Percentiles rank a stretch among this genome's conserved stretches.
Conservation (phyloP, 2,888 invertebrate species). For the Plebejus melissa region DNA sequence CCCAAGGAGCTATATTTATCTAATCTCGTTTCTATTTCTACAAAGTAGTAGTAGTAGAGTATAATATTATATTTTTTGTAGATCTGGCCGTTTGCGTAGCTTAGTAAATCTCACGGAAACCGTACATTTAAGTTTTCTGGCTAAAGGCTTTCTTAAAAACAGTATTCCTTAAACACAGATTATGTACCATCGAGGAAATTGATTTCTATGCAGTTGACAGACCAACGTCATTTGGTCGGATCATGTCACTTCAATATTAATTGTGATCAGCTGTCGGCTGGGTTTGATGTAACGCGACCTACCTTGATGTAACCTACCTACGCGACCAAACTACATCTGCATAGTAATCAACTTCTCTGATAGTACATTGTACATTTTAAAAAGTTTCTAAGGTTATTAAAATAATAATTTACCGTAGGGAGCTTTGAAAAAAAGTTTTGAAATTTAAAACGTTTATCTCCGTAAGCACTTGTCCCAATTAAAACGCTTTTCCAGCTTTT, state of each 20-base stretch:
- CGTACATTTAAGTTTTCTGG: not conserved
- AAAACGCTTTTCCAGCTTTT: constrained; percentile 6
- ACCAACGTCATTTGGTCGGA: too few relatives aligned
- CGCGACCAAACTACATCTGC: too few relatives aligned
- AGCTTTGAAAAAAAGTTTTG: not conserved
- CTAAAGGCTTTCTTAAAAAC: not conserved
- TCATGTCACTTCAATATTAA: too few relatives aligned
- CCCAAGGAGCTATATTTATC: not conserved
- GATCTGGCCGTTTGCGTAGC: not conserved
- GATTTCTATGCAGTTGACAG: too few relatives aligned
- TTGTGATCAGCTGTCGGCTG: too few relatives aligned
- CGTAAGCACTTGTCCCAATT: constrained; percentile 18
- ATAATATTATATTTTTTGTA: not conserved
- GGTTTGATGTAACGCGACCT: too few relatives aligned
- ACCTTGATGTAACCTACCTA: too few relatives aligned
- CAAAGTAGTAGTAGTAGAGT: not conserved
- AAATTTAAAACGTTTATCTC: not conserved
- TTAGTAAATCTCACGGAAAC: too few relatives aligned
- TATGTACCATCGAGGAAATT: too few relatives aligned
- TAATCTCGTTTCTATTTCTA: not conserved
- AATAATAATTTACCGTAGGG: not conserved
- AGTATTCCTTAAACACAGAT: not conserved
- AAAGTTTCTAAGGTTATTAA: not conserved
- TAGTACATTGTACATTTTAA: not conserved
- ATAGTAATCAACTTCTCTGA: too few relatives aligned